Evolutionary conservation across 2,797 vertebrate species (phyloP), one percentile per base, ranked within the genome.

Genomic region (Phalanger gymnotis): DNA sequence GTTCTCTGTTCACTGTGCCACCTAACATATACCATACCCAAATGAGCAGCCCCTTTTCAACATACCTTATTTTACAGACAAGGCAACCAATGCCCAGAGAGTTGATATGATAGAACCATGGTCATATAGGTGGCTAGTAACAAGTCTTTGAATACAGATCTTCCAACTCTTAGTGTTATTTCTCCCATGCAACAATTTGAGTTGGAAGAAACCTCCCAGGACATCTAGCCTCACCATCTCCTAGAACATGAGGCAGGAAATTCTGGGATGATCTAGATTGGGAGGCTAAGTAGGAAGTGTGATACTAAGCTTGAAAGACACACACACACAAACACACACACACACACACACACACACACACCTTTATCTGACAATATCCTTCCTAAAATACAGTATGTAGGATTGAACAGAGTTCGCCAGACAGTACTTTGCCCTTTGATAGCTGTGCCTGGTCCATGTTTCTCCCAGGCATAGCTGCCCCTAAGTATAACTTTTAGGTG

Each of bases 261-360:
- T 34, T 66, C 25, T 14, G 0, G 12, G 91, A 40, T 4, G 58
- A 31, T 73, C 92, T 52, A 1, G 6, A 5, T 12, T 25, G 55
- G 52, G 90, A 55, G 55, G 34, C 40, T 6, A 0, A 19, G 57
- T 4, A 31, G 54, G 53, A 81, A 51, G 9, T 1, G n/a, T 92
- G 0, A 14, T 56, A 2, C 0, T 0, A 27, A 51, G 2, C 47
- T 0, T 0, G 5, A 30, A 87, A 30, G 58, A 31, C 53, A 22
- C 61, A 19, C 0, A 0, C 55, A 61, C 11, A 61, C 12, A 66
- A 12, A 61, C 0, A 61, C 19, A 61, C 0, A 58, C 27, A 61
- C 31, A 61, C 12, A 61, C 4, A 34, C 58, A 61, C 11, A 57
- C 56, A 58, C 28, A 58, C 10, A 30, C 57, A 30, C 28, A 58